Conservation (phyloP, 53 echinoderm and acorn worm genomes). For the Paracentrotus lividus region DNA sequence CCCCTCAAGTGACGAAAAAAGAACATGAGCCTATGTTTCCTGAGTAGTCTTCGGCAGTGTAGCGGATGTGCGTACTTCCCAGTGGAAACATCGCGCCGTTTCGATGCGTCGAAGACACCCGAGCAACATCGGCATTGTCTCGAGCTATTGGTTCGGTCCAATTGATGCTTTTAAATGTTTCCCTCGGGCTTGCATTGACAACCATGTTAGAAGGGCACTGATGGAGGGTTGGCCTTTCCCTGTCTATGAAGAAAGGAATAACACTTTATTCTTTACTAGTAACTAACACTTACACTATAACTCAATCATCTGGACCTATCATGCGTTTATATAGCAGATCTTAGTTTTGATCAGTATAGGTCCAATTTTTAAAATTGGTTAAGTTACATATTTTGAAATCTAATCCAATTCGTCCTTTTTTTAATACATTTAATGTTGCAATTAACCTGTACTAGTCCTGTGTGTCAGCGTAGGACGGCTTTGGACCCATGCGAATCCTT, state of each 20-base stretch:
- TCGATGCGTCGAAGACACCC: slow-evolving; percentile 72
- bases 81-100: slow-evolving; percentile 73
- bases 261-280: too few species aligned
- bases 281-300: too few species aligned
- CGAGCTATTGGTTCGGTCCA: slow-evolving; percentile 75
- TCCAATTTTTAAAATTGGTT: too few species aligned
- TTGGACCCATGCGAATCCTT: too few species aligned
- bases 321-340: too few species aligned
- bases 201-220: slow-evolving; percentile 75
- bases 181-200: slow-evolving; percentile 69
- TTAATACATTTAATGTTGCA: too few species aligned
- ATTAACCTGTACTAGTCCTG: too few species aligned
- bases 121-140: slow-evolving; percentile 76
- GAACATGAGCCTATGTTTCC: slow-evolving; percentile 80
- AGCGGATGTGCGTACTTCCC: slow-evolving; percentile 77
- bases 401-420: too few species aligned
- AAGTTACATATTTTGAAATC: too few species aligned
- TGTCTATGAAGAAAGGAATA: slow-evolving; percentile 45
- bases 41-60: slow-evolving; percentile 78
- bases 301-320: too few species aligned
- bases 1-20: slow-evolving; percentile 77
- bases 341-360: too few species aligned
- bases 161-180: slow-evolving; percentile 61
- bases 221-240: slow-evolving; percentile 60
- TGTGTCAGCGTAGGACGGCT: too few species aligned